Conservation (phyloP, 2,888 invertebrate species). For the Trichogramma evanescens region DNA sequence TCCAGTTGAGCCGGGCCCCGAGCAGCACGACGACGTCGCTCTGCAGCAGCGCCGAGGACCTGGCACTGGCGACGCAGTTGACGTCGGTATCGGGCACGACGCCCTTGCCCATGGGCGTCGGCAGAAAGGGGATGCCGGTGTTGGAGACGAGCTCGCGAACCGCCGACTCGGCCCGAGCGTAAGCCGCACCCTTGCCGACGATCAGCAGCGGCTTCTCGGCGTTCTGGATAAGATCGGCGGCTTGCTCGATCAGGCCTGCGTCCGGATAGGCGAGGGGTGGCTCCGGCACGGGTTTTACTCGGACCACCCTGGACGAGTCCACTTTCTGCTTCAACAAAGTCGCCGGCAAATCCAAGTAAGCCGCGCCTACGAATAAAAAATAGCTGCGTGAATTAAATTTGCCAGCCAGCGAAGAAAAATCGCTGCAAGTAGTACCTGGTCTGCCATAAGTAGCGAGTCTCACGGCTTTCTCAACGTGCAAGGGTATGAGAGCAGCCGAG, state of each 20-base stretch:
- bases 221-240: conserved; percentile 60
- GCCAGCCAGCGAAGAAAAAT: background rate
- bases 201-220: conserved; percentile 83
- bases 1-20: conserved; percentile 95
- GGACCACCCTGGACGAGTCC: conserved; percentile 35
- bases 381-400: background rate
- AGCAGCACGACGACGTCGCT: conserved; percentile 83
- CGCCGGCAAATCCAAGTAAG: conserved; percentile 88
- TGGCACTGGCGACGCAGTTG: conserved; percentile 77
- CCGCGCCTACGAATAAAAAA: conserved; percentile 48
- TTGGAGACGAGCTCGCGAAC: conserved; percentile 63
- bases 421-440: conserved; percentile 56
- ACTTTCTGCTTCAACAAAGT: conserved; percentile 62
- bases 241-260: conserved; percentile 60
- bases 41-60: conserved; percentile 76
- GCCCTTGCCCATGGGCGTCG: conserved; percentile 92
- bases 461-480: conserved; percentile 87
- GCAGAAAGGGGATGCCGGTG: conserved; percentile 79
- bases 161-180: conserved; percentile 68
- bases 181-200: conserved; percentile 83
- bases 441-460: conserved; percentile 76
- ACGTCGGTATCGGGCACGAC: conserved; percentile 65
- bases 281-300: conserved; percentile 47
- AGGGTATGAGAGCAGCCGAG: conserved; percentile 72
- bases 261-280: conserved; percentile 67